Evolutionary conservation across 2,797 vertebrate species (phyloP).

Genomic region (Meriones psammophilus): DNA sequence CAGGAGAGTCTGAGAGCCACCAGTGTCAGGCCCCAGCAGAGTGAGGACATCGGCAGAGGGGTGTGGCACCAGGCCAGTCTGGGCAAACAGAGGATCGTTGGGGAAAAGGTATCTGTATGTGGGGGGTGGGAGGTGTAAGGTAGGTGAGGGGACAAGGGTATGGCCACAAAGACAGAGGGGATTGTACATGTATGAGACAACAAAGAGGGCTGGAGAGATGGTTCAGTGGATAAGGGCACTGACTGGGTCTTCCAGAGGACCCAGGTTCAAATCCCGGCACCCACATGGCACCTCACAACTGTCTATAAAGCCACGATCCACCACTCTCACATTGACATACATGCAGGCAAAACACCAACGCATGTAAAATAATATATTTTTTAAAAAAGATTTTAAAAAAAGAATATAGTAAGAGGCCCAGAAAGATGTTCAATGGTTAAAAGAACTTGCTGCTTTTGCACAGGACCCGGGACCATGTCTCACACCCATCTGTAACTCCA

Average conservation of each 20-base stretch:
- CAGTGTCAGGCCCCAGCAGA: background rate
- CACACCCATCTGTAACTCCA: background rate
- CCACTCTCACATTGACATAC: too few relatives aligned
- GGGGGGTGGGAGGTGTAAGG: background rate
- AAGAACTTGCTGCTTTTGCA: background rate
- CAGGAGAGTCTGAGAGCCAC: background rate
- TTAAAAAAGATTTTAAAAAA: too few relatives aligned
- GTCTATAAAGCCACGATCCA: too few relatives aligned
- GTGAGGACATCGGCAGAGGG: background rate
- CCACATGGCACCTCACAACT: background rate
- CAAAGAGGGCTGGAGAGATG: background rate
- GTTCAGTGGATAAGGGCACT: background rate
- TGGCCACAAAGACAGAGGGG: background rate
- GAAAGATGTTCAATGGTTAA: background rate
- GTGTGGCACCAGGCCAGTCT: background rate
- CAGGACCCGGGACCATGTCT: background rate
- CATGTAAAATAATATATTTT: too few relatives aligned
- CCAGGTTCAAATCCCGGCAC: background rate
- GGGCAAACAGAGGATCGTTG: background rate
- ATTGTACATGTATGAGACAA: background rate
- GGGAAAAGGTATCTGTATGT: background rate
- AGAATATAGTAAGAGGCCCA: background rate
- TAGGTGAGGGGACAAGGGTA: background rate
- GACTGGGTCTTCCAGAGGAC: background rate
- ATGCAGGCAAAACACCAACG: too few relatives aligned